These are phyloP conservation scores for Periplaneta americana DNA, from an alignment of 1,140 invertebrate genomes.

Conservation along the genomic window DNA sequence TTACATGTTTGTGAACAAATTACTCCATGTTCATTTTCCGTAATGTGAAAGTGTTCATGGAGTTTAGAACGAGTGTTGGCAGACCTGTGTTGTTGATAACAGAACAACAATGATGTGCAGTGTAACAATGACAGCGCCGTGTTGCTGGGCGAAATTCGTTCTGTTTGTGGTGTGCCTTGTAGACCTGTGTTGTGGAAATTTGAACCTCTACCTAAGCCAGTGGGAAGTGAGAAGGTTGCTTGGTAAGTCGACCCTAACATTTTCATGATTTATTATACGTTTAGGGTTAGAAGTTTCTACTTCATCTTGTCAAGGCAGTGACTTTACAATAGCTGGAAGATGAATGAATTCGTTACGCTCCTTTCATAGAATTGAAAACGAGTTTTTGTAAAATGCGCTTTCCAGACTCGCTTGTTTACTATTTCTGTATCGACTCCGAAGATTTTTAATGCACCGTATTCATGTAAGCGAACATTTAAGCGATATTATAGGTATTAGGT, in stretches of 20 bases:
- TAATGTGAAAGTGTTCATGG: neutral
- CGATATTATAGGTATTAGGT: too few relatives aligned
- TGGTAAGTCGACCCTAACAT: constrained; percentile 32
- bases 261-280: neutral
- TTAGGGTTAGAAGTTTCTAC: too few relatives aligned
- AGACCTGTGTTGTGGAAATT: constrained; percentile 33
- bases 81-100: neutral
- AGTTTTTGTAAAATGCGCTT: too few relatives aligned
- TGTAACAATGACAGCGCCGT: neutral
- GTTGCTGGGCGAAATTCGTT: neutral
- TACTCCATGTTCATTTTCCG: neutral
- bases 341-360: too few relatives aligned
- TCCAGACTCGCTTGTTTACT: too few relatives aligned
- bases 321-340: too few relatives aligned
- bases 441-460: too few relatives aligned
- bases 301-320: too few relatives aligned
- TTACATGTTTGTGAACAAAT: neutral
- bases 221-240: constrained; percentile 40
- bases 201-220: constrained; percentile 41
- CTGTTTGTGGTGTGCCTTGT: neutral
- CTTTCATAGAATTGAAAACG: too few relatives aligned
- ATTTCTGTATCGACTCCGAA: too few relatives aligned
- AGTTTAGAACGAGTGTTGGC: neutral
- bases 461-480: too few relatives aligned
- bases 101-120: neutral